These are phyloP conservation scores for Melanotaenia trifasciata DNA, from an alignment of 2,797 vertebrate genomes.

Conservation along the genomic window DNA sequence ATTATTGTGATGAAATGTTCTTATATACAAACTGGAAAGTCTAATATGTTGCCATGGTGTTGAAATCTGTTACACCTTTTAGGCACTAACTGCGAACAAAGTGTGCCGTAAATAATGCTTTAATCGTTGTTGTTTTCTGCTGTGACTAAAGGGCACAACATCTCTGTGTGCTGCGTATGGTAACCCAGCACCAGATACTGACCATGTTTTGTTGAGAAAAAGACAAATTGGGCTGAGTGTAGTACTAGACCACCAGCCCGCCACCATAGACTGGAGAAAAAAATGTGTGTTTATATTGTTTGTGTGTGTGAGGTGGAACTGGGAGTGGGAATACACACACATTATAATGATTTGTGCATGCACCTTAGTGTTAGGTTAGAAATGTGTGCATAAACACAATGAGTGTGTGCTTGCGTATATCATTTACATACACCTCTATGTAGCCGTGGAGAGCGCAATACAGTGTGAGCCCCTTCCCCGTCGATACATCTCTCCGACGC, in stretches of 20 bases:
- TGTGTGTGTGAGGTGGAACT: not conserved
- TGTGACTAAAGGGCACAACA: conserved; percentile 37
- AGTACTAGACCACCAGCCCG: conserved; percentile 29
- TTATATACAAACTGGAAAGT: not conserved
- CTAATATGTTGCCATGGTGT: not conserved
- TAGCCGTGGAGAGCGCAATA: conserved; percentile 68
- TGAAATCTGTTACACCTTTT: conserved; percentile 3
- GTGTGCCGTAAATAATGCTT: conserved; percentile 40
- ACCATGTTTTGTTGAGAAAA: conserved; percentile 39
- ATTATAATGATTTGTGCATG: conserved; percentile 10
- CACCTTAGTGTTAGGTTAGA: not conserved
- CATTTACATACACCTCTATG: conserved; percentile 36
- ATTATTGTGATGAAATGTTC: not conserved
- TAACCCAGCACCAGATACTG: conserved; percentile 49
- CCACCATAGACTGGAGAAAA: conserved; percentile 26
- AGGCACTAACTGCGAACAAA: conserved; percentile 16
- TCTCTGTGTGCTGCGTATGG: conserved; percentile 39
- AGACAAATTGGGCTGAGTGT: conserved; percentile 48
- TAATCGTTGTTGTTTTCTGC: conserved; percentile 30
- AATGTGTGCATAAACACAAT: conserved; percentile 18
- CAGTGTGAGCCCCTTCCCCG: conserved; percentile 51
- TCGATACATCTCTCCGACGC: conserved; percentile 72
- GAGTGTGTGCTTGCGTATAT: conserved; percentile 33
- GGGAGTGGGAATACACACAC: not conserved
- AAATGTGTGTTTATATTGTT: conserved; percentile 3